Evolutionary conservation across 64 coral and sea anemone species (phyloP).

Genomic region (Catalaphyllia jardinei): DNA sequence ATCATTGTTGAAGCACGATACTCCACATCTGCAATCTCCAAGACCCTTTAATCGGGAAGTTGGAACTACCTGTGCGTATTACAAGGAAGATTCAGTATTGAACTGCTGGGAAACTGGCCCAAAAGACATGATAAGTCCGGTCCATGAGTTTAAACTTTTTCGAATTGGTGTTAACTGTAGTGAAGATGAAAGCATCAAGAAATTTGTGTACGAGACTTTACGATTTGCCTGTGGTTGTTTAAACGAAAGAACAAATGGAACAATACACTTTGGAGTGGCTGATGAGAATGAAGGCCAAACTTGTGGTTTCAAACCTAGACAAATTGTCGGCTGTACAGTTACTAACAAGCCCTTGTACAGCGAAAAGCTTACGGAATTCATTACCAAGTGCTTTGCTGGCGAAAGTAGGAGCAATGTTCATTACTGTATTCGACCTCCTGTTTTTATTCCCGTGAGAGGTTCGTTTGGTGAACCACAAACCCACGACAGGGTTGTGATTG

Average conservation of each 20-base stretch:
- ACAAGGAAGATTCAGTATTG: slow-evolving; percentile 5
- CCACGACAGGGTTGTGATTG: too few species aligned
- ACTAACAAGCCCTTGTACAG: not conserved
- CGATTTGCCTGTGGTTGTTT: slow-evolving; percentile 54
- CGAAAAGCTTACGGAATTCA: slow-evolving; percentile 57
- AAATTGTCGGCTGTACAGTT: slow-evolving; percentile 47
- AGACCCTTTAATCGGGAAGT: slow-evolving; percentile 24
- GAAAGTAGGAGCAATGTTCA: slow-evolving; percentile 44
- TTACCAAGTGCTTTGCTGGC: slow-evolving; percentile 56
- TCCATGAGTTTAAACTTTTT: slow-evolving; percentile 57
- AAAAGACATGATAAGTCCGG: slow-evolving; percentile 49
- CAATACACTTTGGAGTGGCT: slow-evolving; percentile 63
- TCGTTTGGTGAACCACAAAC: too few species aligned
- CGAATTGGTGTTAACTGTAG: not conserved
- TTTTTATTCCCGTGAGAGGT: slow-evolving; percentile 17
- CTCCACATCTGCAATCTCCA: not conserved
- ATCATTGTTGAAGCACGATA: not conserved
- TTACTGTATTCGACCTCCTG: slow-evolving; percentile 57
- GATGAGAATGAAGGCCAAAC: slow-evolving; percentile 1
- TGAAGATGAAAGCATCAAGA: not conserved
- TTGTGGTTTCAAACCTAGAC: not conserved
- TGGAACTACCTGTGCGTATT: not conserved
- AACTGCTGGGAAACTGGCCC: slow-evolving; percentile 30
- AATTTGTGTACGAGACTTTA: slow-evolving; percentile 51
- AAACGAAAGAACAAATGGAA: slow-evolving; percentile 52